A percentile compares a stretch with the other conserved stretches of the same genome.
Conservation (phyloP, 2,113 vertebrate genomes). For the Thunnus maccoyii region DNA sequence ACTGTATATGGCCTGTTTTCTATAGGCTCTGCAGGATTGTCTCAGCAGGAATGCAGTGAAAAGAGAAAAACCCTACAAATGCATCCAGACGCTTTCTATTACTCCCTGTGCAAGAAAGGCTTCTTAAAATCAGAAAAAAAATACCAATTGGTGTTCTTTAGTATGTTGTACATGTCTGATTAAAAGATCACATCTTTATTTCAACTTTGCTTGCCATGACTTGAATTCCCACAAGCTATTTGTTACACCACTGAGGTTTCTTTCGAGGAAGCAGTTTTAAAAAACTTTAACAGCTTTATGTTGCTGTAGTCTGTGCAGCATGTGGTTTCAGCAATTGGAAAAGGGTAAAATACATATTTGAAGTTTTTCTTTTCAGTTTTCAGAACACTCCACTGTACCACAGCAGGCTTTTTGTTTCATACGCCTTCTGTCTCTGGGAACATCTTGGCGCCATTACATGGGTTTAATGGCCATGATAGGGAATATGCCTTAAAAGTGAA, state of each 20-base stretch:
- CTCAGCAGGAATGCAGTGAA: slow-evolving; percentile 68
- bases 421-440: slow-evolving; percentile 66
- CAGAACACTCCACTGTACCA: slow-evolving; percentile 41
- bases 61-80: slow-evolving; percentile 50
- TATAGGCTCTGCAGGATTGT: slow-evolving; percentile 19
- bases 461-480: slow-evolving; percentile 79
- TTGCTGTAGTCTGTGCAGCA: slow-evolving; percentile 20
- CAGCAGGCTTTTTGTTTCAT: slow-evolving; percentile 67
- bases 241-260: slow-evolving; percentile 49
- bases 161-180: slow-evolving; percentile 35
- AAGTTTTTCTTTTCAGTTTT: slow-evolving; percentile 34
- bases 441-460: slow-evolving; percentile 79
- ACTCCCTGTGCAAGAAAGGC: slow-evolving; percentile 55
- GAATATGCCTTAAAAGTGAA: slow-evolving; percentile 82
- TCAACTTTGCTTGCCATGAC: slow-evolving; percentile 16
- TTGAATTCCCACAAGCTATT: slow-evolving; percentile 41
- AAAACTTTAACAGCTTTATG: slow-evolving; percentile 43
- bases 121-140: slow-evolving; percentile 72
- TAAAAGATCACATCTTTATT: slow-evolving; percentile 54
- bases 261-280: slow-evolving; percentile 25
- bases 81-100: slow-evolving; percentile 56
- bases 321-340: slow-evolving; percentile 36
- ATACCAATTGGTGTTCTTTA: slow-evolving; percentile 37
- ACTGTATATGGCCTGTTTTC: slow-evolving; percentile 33
- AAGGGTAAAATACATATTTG: slow-evolving; percentile 29